Conservation (phyloP, 2,888 invertebrate species). For the Xylocampa areola region DNA sequence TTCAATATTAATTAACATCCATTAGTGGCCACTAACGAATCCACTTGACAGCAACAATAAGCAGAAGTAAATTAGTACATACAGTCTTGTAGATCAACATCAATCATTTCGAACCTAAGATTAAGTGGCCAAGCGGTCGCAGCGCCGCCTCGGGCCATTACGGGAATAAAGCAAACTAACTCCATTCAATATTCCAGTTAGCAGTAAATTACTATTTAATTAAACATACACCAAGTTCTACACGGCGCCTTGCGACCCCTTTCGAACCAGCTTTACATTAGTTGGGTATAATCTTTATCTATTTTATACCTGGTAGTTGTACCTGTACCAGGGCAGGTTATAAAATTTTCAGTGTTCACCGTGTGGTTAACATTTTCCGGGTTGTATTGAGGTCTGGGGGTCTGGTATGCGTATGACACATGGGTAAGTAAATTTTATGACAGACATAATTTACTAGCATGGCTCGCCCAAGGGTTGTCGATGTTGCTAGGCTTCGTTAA, state of each 20-base stretch:
- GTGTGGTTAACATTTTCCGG: slow-evolving; percentile 19
- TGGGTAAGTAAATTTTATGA: slow-evolving; percentile 1
- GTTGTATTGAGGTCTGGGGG: slow-evolving; percentile 4
- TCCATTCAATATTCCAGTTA: slow-evolving; percentile 71
- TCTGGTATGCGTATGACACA: background rate
- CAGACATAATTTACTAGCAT: background rate
- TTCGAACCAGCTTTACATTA: slow-evolving; percentile 18
- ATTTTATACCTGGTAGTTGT: slow-evolving; percentile 17
- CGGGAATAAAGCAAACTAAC: slow-evolving; percentile 59
- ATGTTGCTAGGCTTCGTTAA: too few relatives aligned
- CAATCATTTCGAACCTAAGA: slow-evolving; percentile 67
- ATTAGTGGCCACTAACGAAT: slow-evolving; percentile 42
- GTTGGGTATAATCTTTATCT: slow-evolving; percentile 28
- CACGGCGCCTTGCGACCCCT: slow-evolving; percentile 7
- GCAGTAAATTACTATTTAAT: slow-evolving; percentile 77
- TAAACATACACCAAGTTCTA: slow-evolving; percentile 64
- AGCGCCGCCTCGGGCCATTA: slow-evolving; percentile 61
- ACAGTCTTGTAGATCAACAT: slow-evolving; percentile 53
- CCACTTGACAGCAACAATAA: slow-evolving; percentile 33
- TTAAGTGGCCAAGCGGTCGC: slow-evolving; percentile 60
- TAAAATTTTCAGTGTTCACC: slow-evolving; percentile 22
- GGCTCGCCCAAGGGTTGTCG: slow-evolving; percentile 1
- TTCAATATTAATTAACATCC: slow-evolving; percentile 32
- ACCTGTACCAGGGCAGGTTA: slow-evolving; percentile 11
- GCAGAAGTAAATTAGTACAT: slow-evolving; percentile 33